Conservation (phyloP, 30 jellyfish, hydroid and myxozoan genomes). For the Hydractinia symbiolongicarpus region DNA sequence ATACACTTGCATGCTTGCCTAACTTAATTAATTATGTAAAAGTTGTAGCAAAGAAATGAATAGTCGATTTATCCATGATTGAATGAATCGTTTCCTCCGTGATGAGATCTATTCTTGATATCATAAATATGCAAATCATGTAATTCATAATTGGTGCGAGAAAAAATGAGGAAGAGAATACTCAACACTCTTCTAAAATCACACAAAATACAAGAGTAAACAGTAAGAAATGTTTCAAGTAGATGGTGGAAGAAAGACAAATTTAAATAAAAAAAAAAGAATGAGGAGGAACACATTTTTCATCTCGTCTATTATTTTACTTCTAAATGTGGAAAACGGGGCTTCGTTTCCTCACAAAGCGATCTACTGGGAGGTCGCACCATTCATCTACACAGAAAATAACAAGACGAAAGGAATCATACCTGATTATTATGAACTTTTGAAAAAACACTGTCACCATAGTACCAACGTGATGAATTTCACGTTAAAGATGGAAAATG, state of each 20-base stretch:
- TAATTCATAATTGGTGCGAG: neutral
- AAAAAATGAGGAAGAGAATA: neutral
- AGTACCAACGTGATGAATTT: neutral
- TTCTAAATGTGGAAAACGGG: neutral
- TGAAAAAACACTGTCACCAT: neutral
- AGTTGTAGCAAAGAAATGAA: too few species aligned
- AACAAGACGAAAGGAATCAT: conserved; percentile 10
- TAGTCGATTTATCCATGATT: too few species aligned
- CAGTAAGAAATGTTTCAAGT: neutral
- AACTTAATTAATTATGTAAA: too few species aligned
- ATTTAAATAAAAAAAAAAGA: neutral
- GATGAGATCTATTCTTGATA: too few species aligned
- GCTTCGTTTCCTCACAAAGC: neutral
- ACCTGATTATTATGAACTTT: conserved; percentile 6
- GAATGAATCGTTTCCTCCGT: too few species aligned
- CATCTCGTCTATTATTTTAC: neutral
- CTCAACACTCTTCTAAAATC: neutral
- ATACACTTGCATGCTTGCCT: too few species aligned
- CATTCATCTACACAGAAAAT: conserved; percentile 13
- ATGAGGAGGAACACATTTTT: too few species aligned
- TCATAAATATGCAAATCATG: too few species aligned
- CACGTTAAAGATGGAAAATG: neutral
- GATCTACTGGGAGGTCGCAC: conserved; percentile 6
- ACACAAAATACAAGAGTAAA: too few species aligned
- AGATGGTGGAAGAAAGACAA: neutral